phyloP scores from a whole-genome alignment of 2,797 vertebrate species.

The Otolemur crassicaudatus region DNA sequence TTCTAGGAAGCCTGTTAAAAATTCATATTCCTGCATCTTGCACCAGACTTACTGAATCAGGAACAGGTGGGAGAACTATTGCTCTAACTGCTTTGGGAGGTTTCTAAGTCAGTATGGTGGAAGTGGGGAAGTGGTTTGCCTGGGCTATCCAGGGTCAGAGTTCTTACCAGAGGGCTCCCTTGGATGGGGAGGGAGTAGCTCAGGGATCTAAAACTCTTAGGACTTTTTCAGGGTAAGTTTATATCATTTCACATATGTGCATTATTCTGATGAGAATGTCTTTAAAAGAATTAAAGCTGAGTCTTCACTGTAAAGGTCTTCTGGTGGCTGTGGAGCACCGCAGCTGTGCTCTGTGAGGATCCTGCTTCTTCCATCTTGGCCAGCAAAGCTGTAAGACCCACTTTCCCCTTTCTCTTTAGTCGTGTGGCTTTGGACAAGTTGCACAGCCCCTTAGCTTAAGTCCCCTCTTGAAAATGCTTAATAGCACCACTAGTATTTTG shows the following conservation, averaged over 20 bases:
- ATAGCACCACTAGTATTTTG: not conserved
- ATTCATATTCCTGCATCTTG: not conserved
- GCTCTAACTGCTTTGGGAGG: not conserved
- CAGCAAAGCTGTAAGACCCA: not conserved
- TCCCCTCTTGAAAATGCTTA: not conserved
- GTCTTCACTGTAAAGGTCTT: not conserved
- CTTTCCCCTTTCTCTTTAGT: not conserved
- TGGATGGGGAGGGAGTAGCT: not conserved
- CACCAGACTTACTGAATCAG: not conserved
- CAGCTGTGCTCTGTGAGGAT: rapidly evolving
- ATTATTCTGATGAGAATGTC: not conserved
- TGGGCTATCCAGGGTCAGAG: not conserved
- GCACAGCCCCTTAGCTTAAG: not conserved
- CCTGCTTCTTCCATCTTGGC: not conserved
- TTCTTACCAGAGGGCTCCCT: not conserved
- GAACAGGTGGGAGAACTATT: not conserved
- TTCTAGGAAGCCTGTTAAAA: not conserved
- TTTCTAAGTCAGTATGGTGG: not conserved
- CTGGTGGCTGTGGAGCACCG: not conserved
- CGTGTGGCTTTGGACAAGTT: not conserved
- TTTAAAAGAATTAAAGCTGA: not conserved
- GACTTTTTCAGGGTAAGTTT: not conserved
- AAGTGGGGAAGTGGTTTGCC: not conserved
- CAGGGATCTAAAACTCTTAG: not conserved
- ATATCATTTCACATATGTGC: not conserved